A percentile compares a stretch with the other conserved stretches of the same genome.
These are phyloP conservation scores for Lycaon pictus DNA, from an alignment of 2,113 vertebrate genomes.

Conservation along the genomic window DNA sequence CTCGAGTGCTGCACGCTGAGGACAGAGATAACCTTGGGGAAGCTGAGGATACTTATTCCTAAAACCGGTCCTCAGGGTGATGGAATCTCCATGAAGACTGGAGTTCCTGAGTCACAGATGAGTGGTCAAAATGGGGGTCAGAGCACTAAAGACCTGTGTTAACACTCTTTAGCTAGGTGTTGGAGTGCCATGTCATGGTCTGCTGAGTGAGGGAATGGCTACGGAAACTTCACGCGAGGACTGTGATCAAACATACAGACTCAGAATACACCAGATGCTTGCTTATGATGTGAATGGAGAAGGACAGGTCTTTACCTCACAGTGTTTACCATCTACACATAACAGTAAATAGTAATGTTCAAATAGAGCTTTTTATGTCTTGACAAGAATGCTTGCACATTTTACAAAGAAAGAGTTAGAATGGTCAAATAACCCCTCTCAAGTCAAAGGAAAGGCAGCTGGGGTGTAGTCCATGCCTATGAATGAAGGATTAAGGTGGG, in stretches of 20 bases:
- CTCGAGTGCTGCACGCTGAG: fast-evolving
- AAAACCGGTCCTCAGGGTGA: neutral
- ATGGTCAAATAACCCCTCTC: neutral
- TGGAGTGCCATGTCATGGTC: too few relatives aligned
- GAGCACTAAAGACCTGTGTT: neutral
- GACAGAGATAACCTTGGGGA: neutral
- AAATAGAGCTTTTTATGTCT: neutral
- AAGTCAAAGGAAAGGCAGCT: neutral
- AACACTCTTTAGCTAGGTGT: neutral
- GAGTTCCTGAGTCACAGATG: neutral
- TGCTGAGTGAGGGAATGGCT: neutral
- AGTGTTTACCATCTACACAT: neutral
- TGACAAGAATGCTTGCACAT: neutral
- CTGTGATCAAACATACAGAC: neutral
- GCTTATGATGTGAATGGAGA: neutral
- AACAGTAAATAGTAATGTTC: neutral
- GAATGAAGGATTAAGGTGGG: neutral
- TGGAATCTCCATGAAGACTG: neutral
- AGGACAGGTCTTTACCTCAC: neutral
- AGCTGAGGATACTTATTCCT: neutral
- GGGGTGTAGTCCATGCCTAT: neutral
- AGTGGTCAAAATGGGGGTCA: neutral
- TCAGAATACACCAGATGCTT: neutral
- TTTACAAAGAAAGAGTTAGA: neutral
- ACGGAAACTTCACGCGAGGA: neutral